These are phyloP conservation scores for Gasteruption jaculator DNA, from an alignment of 2,888 invertebrate genomes.

Conservation along the genomic window DNA sequence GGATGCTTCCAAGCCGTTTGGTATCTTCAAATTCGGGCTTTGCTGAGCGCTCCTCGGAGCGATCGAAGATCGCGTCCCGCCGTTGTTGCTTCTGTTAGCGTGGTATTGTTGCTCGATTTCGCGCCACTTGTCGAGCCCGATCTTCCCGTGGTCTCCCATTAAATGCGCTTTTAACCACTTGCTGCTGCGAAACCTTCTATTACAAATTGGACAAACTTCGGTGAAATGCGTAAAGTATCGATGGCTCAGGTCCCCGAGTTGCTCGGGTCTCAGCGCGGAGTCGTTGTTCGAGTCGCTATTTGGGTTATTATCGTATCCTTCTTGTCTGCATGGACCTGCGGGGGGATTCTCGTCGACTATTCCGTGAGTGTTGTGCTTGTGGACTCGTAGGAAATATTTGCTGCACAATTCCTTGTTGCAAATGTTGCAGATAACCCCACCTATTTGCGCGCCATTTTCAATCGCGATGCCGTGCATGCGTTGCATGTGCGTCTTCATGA, in stretches of 20 bases:
- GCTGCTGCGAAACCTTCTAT: conserved; percentile 79
- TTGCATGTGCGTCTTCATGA: conserved; percentile 99
- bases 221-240: conserved; percentile 66
- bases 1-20: conserved; percentile 30
- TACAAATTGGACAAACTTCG: conserved; percentile 81
- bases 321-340: conserved; percentile 35
- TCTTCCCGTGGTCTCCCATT: conserved; percentile 77
- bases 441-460: conserved; percentile 87
- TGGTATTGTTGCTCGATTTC: conserved; percentile 56
- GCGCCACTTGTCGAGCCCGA: conserved; percentile 61
- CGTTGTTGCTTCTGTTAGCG: conserved; percentile 49
- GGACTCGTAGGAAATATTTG: conserved; percentile 94
- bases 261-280: conserved; percentile 55
- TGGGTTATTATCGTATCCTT: conserved; percentile 31
- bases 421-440: conserved; percentile 93
- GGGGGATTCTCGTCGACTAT: conserved; percentile 78
- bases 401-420: conserved; percentile 98
- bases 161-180: conserved; percentile 87
- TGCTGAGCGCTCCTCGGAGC: conserved; percentile 33
- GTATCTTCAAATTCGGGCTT: conserved; percentile 60
- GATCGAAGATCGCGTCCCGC: conserved; percentile 39
- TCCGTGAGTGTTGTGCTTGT: conserved; percentile 97
- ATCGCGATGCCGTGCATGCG: conserved; percentile 96
- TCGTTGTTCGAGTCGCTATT: conserved; percentile 40
- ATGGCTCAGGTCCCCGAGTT: conserved; percentile 59